These are phyloP conservation scores for Dryomyza anilis DNA, from an alignment of 2,888 invertebrate species.

Conservation along the genomic window DNA sequence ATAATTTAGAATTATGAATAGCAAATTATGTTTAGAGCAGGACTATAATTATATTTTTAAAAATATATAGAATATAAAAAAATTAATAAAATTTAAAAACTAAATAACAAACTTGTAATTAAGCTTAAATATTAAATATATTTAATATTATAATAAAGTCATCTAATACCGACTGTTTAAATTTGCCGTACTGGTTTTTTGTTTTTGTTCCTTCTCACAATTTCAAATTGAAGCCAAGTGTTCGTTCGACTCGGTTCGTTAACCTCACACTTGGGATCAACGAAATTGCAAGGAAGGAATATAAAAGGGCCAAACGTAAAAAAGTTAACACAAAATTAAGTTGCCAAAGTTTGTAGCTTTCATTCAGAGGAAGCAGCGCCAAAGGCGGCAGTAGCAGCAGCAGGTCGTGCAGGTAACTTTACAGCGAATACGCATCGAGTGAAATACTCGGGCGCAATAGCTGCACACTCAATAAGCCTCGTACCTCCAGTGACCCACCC, in stretches of 20 bases:
- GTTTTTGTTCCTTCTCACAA: background rate
- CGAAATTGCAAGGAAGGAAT: background rate
- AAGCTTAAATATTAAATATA: too few relatives aligned
- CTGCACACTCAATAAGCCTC: too few relatives aligned
- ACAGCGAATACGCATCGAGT: background rate
- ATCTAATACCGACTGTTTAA: too few relatives aligned
- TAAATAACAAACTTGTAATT: too few relatives aligned
- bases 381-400: background rate
- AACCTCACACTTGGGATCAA: background rate
- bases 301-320: background rate
- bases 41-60: too few relatives aligned
- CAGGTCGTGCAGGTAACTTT: background rate
- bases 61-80: too few relatives aligned
- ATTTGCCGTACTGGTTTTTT: background rate
- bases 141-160: too few relatives aligned
- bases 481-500: too few relatives aligned
- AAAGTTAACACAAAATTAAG: background rate
- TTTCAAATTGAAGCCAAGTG: slow-evolving; percentile 5
- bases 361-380: background rate
- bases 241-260: slow-evolving; percentile 1
- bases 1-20: too few relatives aligned
- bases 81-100: too few relatives aligned
- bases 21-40: too few relatives aligned
- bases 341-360: background rate
- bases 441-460: too few relatives aligned